phyloP scores from a whole-genome alignment of 2,797 vertebrate genomes.

The Phataginus tetradactyla region DNA sequence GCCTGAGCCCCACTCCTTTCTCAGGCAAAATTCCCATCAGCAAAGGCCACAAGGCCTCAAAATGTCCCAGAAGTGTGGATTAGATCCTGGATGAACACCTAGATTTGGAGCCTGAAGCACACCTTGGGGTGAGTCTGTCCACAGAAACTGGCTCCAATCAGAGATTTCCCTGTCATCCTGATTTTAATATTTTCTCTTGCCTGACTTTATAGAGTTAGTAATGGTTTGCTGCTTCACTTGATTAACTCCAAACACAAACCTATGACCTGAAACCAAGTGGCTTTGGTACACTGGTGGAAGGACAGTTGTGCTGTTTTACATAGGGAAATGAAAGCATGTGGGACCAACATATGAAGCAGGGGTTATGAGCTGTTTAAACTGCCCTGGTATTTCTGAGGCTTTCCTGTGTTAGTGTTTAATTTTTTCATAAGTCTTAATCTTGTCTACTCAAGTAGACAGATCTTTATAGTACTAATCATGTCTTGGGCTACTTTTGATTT shows the following conservation, averaged over 20 bases:
- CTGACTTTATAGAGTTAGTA: not conserved
- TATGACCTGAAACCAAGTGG: not conserved
- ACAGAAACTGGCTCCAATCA: constrained; percentile 18
- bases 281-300: not conserved
- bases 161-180: not conserved
- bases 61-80: not conserved
- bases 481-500: constrained; percentile 23
- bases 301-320: not conserved
- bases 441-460: not conserved
- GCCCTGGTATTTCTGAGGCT: not conserved
- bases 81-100: not conserved
- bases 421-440: not conserved
- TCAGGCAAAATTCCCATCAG: not conserved
- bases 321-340: not conserved
- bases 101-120: not conserved
- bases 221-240: constrained; percentile 23
- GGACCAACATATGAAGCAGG: not conserved
- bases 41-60: not conserved
- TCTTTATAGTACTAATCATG: not conserved
- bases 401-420: not conserved
- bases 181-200: constrained; percentile 11
- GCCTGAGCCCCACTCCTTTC: not conserved
- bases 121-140: not conserved
- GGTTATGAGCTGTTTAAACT: not conserved
- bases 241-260: constrained; percentile 23